These are phyloP conservation scores for Sebastes minor DNA, from an alignment of 2,797 vertebrate genomes.

Conservation along the genomic window DNA sequence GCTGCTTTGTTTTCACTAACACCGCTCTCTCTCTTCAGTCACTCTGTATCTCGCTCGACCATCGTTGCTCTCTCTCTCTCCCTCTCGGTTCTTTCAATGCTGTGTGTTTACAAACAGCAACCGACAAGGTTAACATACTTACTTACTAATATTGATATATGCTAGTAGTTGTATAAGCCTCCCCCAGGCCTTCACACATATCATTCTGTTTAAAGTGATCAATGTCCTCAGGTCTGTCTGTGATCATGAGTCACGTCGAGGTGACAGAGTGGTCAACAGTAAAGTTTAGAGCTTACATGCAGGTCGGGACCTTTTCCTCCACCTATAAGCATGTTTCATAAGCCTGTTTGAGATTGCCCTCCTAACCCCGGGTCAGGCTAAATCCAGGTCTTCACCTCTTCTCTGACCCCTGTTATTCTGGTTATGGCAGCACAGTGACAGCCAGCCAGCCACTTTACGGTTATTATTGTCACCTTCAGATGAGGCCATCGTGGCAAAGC, in stretches of 20 bases:
- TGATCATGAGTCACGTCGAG: not conserved
- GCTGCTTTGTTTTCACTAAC: too few relatives aligned
- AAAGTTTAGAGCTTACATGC: not conserved
- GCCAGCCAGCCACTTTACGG: not conserved
- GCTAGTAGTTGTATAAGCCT: too few relatives aligned
- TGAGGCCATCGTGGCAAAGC: not conserved
- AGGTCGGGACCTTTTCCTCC: not conserved
- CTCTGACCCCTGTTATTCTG: slow-evolving; percentile 30
- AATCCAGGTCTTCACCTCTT: slow-evolving; percentile 25
- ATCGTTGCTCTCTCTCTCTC: too few relatives aligned
- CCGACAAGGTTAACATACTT: too few relatives aligned
- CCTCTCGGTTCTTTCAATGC: too few relatives aligned
- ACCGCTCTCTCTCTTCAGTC: too few relatives aligned
- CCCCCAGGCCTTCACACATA: too few relatives aligned
- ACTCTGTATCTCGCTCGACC: too few relatives aligned
- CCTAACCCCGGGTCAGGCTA: slow-evolving; percentile 25
- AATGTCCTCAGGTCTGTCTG: not conserved
- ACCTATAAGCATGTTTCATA: slow-evolving; percentile 61
- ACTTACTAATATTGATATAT: too few relatives aligned
- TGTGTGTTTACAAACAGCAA: too few relatives aligned
- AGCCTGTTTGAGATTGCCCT: slow-evolving; percentile 40
- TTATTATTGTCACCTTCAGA: not conserved
- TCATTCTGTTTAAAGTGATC: not conserved
- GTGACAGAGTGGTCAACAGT: not conserved
- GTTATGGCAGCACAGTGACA: slow-evolving; percentile 19